Evolutionary conservation across 2,113 vertebrate species (phyloP), one percentile per base, ranked within the genome.

Genomic region (Nothoprocta perdicaria): DNA sequence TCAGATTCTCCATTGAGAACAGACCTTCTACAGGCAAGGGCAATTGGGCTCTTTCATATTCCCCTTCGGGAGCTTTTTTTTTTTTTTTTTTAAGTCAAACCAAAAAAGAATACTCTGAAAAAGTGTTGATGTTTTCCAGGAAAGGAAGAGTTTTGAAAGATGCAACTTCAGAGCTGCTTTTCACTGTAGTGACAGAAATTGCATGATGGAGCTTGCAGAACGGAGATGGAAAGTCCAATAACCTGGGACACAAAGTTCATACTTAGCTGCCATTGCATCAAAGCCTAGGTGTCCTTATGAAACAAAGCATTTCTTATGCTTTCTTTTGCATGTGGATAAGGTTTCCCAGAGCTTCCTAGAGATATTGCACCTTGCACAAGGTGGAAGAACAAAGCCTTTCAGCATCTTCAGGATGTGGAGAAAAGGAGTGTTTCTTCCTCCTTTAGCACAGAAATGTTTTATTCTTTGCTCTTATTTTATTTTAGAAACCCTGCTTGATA

Each of bases 401-500:
- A 57, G 8, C 38, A 57, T 91, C 27, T 53, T 22, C 66, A 78
- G 68, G 26, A 48, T 10, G 23, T 10, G 12, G 21, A 23, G 17
- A 67, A 38, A 80, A 78, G 60, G 69, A 78, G 55, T 62, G 71
- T 89, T 93, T 83, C 79, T 78, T 45, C 68, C 83, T 63, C 52
- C 31, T 75, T 73, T 55, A 84, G 53, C 48, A 83, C 12, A 55
- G 79, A 81, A 91, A 53, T 78, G 31, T 89, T 90, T 83, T 83
- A 23, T 92, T 92, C 93, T 78, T 38, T 29, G 62, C 62, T 41
- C 60, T 86, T 65, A 79, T 57, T 40, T 86, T 89, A 86, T 65
- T 65, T 86, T 80, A 76, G 80, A 89, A 96, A 89, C 43, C 76
- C 86, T 60, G 57, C 68, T 80, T 96, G 94, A 97, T 86, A 94